phyloP scores from a whole-genome alignment of 1,140 invertebrate species.

The Papilio polyxenes region DNA sequence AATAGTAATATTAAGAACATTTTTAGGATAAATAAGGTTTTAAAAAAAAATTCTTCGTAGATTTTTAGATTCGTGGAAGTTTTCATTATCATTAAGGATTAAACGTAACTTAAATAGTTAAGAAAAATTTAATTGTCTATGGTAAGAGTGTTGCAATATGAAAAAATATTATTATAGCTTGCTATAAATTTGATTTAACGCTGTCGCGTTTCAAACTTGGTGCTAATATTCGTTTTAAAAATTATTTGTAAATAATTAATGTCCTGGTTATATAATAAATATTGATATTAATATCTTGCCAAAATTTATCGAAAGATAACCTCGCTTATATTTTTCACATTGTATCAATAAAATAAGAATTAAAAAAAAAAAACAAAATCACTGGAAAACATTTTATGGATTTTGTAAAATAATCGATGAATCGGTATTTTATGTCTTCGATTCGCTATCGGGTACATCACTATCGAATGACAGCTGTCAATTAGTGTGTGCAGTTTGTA shows the following conservation, averaged over 20 bases:
- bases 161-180: conserved; percentile 25
- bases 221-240: conserved; percentile 41
- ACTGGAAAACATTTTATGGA: not conserved
- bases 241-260: conserved; percentile 34
- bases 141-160: conserved; percentile 44
- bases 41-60: conserved; percentile 40
- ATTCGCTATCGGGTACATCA: not conserved
- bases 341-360: too few relatives aligned
- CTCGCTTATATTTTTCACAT: not conserved
- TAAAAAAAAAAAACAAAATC: too few relatives aligned
- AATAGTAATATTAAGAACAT: conserved; percentile 41
- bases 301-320: not conserved
- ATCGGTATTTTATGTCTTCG: not conserved
- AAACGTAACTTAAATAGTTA: not conserved
- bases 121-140: conserved; percentile 34
- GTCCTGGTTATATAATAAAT: not conserved
- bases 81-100: conserved; percentile 34
- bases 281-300: not conserved
- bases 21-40: conserved; percentile 42
- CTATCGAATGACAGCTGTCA: conserved; percentile 1
- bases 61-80: conserved; percentile 37
- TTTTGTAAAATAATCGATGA: not conserved
- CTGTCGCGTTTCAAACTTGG: conserved; percentile 36
- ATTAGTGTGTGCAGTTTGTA: too few relatives aligned
- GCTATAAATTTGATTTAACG: conserved; percentile 37